Base-by-base conservation (phyloP, 2,113 vertebrate species). In the Sapajus apella region DNA sequence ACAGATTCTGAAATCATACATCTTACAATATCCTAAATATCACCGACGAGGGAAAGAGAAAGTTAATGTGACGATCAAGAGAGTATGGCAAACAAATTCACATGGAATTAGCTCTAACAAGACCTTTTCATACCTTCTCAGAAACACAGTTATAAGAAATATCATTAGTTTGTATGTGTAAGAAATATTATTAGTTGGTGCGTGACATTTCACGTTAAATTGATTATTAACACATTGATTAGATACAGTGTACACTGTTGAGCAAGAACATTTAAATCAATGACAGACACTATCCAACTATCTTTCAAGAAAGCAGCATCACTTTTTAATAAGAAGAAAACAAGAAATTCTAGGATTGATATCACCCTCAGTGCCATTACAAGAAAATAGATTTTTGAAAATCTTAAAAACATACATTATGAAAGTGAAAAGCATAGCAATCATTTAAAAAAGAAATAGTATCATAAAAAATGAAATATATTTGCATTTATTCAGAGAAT, bases 401-500 rank as follows among this genome's bases (percentile, higher is more conserved):
- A 89, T 72, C 40, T 92, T 83, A 75, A 87, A 88, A 98, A 97
- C 64, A 76, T 21, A 47, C 52, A 95, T 37, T 83, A 43, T 13
- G 68, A 81, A 68, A 94, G 17, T 32, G 32, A 90, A 58, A 92
- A 68, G 18, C 11, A 77, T 56, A 73, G 37, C 3, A 70, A 23
- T 85, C 27, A 1, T 52, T 77, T 73, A 5, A 66, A 45, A 77
- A 89, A 77, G 80, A 97, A 58, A 66, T 8, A 13, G 17, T 8
- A 37, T 81, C 72, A n/a, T 91, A 89, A 80, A 75, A 95, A 87
- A 27, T 37, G 73, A 96, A 68, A 91, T 85, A 37, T 97, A 94
- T 76, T 56, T 89, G 56, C 95, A 81, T 88, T 96, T 25, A 81
- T 80, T 94, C 95, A 70, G 73, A 17, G 97, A 95, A 91, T 73